Evolutionary conservation across 2,888 invertebrate genomes (phyloP).

Genomic region (Athrips mouffetella): DNA sequence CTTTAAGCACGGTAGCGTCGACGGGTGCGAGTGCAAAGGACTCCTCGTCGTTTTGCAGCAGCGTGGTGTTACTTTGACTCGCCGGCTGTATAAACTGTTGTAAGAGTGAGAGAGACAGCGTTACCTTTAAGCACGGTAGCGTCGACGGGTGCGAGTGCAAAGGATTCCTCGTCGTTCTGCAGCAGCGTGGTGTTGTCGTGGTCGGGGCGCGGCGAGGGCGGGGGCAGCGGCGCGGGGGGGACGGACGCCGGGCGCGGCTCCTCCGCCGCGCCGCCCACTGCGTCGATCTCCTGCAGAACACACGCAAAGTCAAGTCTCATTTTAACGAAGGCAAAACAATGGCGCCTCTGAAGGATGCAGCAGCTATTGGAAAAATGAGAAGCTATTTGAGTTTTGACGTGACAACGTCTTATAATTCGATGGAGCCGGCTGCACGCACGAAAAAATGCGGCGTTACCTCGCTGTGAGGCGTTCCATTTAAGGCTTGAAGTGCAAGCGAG

Average conservation of each 20-base stretch:
- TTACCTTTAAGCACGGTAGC: constrained; percentile 90
- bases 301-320: no score
- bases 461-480: no score
- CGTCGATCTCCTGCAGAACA: constrained; percentile 41
- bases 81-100: no score
- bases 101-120: no score
- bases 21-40: constrained; percentile 97
- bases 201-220: constrained; percentile 52
- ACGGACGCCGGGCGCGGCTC: constrained; percentile 5
- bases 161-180: constrained; percentile 96
- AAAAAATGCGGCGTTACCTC: no score
- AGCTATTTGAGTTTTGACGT: no score
- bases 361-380: no score
- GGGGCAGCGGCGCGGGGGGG: constrained; percentile 48
- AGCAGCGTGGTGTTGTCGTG: constrained; percentile 92
- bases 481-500: no score
- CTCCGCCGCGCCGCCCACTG: constrained; percentile 36
- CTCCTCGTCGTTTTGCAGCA: constrained; percentile 95
- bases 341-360: no score
- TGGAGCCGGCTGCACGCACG: no score
- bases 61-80: constrained; percentile 91
- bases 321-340: no score
- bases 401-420: no score
- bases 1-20: constrained; percentile 93
- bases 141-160: constrained; percentile 97